Evolutionary conservation across 2,797 vertebrate genomes (phyloP).

Genomic region (Coilia nasus): DNA sequence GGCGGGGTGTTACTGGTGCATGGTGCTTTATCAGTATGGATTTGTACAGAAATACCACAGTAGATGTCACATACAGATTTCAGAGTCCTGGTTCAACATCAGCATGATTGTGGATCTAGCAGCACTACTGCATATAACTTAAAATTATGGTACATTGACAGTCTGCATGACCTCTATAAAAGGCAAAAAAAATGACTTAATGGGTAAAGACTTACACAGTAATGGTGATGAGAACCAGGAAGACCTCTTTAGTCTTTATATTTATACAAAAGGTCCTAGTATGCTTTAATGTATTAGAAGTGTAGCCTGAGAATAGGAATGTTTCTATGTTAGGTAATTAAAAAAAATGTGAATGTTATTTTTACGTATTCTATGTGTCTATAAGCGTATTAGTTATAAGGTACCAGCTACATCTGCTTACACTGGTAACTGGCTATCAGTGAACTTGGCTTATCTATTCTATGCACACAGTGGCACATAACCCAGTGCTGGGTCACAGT

Average conservation of each 20-base stretch:
- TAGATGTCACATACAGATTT: not conserved
- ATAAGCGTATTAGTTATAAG: too few relatives aligned
- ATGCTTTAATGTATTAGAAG: not conserved
- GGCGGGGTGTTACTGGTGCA: constrained; percentile 20
- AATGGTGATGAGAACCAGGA: not conserved
- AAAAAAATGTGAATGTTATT: not conserved
- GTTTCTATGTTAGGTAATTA: not conserved
- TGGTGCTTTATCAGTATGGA: not conserved
- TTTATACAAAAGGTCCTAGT: not conserved
- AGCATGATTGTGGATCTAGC: too few relatives aligned
- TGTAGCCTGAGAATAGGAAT: not conserved
- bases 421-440: not conserved
- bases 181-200: too few relatives aligned
- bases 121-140: too few relatives aligned
- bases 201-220: not conserved
- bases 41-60: not conserved
- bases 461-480: not conserved
- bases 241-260: not conserved
- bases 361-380: not conserved
- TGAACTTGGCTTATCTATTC: not conserved
- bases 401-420: not conserved
- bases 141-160: too few relatives aligned
- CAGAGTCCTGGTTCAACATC: too few relatives aligned
- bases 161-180: too few relatives aligned
- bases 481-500: not conserved